phyloP scores from a whole-genome alignment of 1,140 invertebrate genomes.

The Drosophila melanica region DNA sequence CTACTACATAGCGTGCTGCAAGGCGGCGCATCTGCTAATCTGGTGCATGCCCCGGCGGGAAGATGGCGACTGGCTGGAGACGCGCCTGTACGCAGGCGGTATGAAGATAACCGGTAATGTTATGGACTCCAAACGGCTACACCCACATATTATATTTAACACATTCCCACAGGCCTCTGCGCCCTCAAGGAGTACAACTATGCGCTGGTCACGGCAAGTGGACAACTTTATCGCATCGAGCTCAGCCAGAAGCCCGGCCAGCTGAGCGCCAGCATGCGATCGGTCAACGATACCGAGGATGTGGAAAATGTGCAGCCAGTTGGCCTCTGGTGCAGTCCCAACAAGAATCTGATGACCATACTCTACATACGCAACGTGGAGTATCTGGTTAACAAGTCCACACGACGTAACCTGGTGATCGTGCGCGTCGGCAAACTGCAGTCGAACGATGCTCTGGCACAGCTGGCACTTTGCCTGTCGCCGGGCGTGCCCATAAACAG shows the following conservation, averaged over 20 bases:
- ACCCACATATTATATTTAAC: not conserved
- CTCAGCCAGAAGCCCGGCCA: conserved; percentile 32
- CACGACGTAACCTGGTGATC: conserved; percentile 4
- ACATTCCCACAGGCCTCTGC: conserved; percentile 26
- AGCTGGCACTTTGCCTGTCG: conserved; percentile 13
- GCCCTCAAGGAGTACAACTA: conserved; percentile 13
- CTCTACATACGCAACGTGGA: conserved; percentile 58
- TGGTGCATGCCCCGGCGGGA: conserved; percentile 37
- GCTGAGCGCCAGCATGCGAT: conserved; percentile 31
- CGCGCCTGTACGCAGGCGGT: conserved; percentile 54
- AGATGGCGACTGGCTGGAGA: conserved; percentile 30
- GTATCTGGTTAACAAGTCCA: conserved; percentile 18
- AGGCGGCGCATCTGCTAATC: conserved; percentile 59
- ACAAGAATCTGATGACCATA: conserved; percentile 49
- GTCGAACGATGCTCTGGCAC: conserved; percentile 20
- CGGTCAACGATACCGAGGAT: conserved; percentile 11
- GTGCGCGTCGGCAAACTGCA: conserved; percentile 50
- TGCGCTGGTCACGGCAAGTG: conserved; percentile 34
- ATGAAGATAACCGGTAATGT: conserved; percentile 65
- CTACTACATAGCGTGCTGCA: conserved; percentile 61
- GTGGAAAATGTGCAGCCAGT: conserved; percentile 37
- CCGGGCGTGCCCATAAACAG: conserved; percentile 39
- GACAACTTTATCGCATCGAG: conserved; percentile 26
- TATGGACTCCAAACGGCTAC: not conserved
- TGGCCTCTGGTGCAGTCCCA: conserved; percentile 43